phyloP scores from a whole-genome alignment of 2,113 vertebrate genomes.

The Seriola aureovittata region DNA sequence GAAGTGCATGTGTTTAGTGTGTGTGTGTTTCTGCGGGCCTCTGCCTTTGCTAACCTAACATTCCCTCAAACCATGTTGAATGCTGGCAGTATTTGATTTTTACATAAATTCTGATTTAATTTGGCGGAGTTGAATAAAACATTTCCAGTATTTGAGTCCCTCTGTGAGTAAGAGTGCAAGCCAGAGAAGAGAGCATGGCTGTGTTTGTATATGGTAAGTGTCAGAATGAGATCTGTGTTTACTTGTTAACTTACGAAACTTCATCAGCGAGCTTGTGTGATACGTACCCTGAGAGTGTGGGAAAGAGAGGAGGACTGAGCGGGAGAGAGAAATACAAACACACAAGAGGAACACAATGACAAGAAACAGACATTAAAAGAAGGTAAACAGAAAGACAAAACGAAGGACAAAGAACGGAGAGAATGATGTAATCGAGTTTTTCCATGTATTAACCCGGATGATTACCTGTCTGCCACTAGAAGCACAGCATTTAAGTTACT shows the following conservation, averaged over 20 bases:
- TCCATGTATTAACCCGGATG: background rate
- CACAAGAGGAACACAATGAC: background rate
- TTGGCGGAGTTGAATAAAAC: conserved; percentile 17
- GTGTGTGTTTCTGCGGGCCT: background rate
- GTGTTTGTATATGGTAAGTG: conserved; percentile 40
- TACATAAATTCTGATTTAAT: conserved; percentile 11
- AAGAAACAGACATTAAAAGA: background rate
- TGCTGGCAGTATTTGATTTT: background rate
- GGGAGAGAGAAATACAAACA: background rate
- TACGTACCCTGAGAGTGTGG: background rate
- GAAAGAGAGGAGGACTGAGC: background rate
- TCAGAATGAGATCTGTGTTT: conserved; percentile 38
- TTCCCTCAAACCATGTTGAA: background rate
- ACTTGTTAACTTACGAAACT: conserved; percentile 23
- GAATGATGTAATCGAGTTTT: background rate
- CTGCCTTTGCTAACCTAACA: background rate
- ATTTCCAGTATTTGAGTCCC: background rate
- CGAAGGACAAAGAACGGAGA: background rate
- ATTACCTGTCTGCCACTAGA: background rate
- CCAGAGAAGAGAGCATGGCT: conserved; percentile 4
- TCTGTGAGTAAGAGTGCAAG: background rate
- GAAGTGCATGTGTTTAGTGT: background rate
- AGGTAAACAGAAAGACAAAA: background rate
- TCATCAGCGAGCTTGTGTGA: background rate
- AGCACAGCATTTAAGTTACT: background rate